phyloP scores from a whole-genome alignment of 1,140 invertebrate genomes.

The Bursaphelenchus mucronatus region DNA sequence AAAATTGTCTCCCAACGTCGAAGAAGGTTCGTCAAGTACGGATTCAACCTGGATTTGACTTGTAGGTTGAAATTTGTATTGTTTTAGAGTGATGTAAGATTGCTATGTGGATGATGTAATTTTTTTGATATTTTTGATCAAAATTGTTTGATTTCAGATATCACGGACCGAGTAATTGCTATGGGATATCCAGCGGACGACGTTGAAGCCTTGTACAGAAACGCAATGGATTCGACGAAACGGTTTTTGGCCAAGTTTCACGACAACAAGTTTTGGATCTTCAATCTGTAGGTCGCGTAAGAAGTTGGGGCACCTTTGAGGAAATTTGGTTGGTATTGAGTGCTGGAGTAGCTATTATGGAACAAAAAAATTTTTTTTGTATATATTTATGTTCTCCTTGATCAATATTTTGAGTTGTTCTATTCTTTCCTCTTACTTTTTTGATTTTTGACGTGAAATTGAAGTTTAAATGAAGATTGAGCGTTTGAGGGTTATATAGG shows the following conservation, averaged over 20 bases:
- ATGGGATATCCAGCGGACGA: constrained; percentile 66
- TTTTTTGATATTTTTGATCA: constrained; percentile 18
- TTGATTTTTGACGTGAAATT: constrained; percentile 4
- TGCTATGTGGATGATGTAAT: background rate
- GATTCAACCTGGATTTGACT: constrained; percentile 50
- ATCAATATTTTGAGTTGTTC: too few species aligned
- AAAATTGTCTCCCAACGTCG: constrained; percentile 51
- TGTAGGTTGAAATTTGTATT: constrained; percentile 23
- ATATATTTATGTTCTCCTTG: background rate
- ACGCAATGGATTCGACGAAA: constrained; percentile 67
- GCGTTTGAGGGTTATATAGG: too few species aligned
- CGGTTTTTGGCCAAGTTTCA: constrained; percentile 67
- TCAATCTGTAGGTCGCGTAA: constrained; percentile 65
- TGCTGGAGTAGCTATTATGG: too few species aligned
- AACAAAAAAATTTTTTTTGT: background rate
- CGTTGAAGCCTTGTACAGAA: constrained; percentile 66
- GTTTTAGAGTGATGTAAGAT: too few species aligned
- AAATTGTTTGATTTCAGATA: constrained; percentile 36
- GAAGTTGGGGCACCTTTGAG: background rate
- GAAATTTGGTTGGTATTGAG: too few species aligned
- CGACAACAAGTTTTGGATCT: constrained; percentile 67
- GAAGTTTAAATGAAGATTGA: too few species aligned
- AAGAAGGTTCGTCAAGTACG: constrained; percentile 39
- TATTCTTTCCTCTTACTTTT: constrained; percentile 6
- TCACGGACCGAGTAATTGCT: constrained; percentile 49